Conservation (phyloP, 1,140 invertebrate species). For the Hypothenemus hampei region DNA sequence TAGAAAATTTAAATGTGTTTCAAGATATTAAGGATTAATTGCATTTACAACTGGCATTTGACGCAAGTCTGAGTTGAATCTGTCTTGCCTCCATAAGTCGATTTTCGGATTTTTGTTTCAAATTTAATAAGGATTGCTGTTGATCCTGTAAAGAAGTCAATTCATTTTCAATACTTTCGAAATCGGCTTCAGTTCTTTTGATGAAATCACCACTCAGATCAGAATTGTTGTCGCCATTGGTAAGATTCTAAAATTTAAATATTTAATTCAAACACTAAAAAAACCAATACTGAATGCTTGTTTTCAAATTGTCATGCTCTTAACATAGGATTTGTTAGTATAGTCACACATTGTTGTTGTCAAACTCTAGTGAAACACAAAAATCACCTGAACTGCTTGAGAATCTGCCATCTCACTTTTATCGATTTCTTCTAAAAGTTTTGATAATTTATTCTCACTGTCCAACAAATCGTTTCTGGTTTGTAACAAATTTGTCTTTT, state of each 20-base stretch:
- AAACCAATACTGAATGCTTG: too few relatives aligned
- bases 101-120: constrained; percentile 43
- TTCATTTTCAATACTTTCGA: constrained; percentile 39
- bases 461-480: constrained; percentile 42
- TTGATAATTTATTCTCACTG: constrained; percentile 43
- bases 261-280: too few relatives aligned
- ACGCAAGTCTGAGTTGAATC: constrained; percentile 37
- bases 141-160: constrained; percentile 40
- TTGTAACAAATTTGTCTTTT: constrained; percentile 38
- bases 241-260: constrained; percentile 4
- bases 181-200: constrained; percentile 35
- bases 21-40: too few relatives aligned
- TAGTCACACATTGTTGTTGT: too few relatives aligned
- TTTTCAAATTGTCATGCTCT: too few relatives aligned
- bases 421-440: constrained; percentile 37
- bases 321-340: too few relatives aligned
- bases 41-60: constrained; percentile 13
- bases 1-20: neutral
- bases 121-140: constrained; percentile 37
- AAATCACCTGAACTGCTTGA: constrained; percentile 14
- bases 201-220: constrained; percentile 21
- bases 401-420: constrained; percentile 19
- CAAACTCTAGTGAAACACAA: too few relatives aligned
- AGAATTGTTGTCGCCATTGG: constrained; percentile 26
- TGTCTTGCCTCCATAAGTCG: constrained; percentile 41